Evolutionary conservation across 2,797 vertebrate species (phyloP).

Genomic region (Discoglossus pictus): DNA sequence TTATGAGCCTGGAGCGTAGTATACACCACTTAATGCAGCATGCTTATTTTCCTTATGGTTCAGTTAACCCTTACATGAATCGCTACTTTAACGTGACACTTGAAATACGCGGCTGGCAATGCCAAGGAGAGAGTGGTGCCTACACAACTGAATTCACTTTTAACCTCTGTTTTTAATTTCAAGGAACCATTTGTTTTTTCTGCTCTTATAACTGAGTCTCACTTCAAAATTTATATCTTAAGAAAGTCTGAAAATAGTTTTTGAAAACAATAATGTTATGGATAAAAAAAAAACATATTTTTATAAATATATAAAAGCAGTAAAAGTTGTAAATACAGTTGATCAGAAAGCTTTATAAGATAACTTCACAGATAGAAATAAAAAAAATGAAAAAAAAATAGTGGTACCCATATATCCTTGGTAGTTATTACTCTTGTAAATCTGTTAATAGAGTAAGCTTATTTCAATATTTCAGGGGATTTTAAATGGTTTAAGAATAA

Average conservation of each 20-base stretch:
- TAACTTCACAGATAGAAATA: slow-evolving; percentile 67
- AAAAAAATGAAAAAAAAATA: slow-evolving; percentile 53
- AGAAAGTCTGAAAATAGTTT: slow-evolving; percentile 74
- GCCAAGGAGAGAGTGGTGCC: slow-evolving; percentile 77
- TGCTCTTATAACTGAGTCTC: slow-evolving; percentile 68
- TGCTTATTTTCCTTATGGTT: slow-evolving; percentile 36
- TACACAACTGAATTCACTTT: slow-evolving; percentile 71
- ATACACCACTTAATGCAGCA: slow-evolving; percentile 29
- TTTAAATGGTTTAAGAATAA: slow-evolving; percentile 84
- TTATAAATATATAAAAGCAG: slow-evolving; percentile 80
- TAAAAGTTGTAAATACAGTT: slow-evolving; percentile 78
- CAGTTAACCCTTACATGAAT: slow-evolving; percentile 38
- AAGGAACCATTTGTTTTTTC: slow-evolving; percentile 71
- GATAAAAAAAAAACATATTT: slow-evolving; percentile 77
- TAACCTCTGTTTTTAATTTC: slow-evolving; percentile 72
- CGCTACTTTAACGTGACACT: slow-evolving; percentile 60
- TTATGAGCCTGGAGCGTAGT: no score
- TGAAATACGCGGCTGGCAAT: slow-evolving; percentile 64
- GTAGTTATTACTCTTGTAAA: slow-evolving; percentile 75
- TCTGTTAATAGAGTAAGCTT: slow-evolving; percentile 77
- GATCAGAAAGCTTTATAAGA: slow-evolving; percentile 76
- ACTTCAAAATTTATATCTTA: slow-evolving; percentile 70
- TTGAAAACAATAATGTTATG: slow-evolving; percentile 78
- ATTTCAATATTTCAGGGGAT: slow-evolving; percentile 71
- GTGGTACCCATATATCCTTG: slow-evolving; percentile 71